These are phyloP conservation scores for Drosophila quasianomalipes DNA, from an alignment of 2,888 invertebrate genomes.

Conservation along the genomic window DNA sequence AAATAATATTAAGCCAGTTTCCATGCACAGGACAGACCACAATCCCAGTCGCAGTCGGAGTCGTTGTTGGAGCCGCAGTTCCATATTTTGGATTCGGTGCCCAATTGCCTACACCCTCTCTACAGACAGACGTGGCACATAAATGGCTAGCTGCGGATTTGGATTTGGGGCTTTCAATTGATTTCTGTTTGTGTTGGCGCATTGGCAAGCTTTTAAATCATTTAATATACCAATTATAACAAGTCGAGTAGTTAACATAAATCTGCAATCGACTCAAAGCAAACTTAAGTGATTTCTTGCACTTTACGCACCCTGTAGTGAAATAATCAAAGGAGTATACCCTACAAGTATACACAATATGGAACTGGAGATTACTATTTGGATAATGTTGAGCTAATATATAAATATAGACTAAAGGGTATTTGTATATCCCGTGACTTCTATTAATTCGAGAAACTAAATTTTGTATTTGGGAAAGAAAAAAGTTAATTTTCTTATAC, in stretches of 20 bases:
- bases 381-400: neutral
- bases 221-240: slow-evolving; percentile 85
- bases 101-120: slow-evolving; percentile 66
- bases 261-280: slow-evolving; percentile 71
- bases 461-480: neutral
- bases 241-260: slow-evolving; percentile 84
- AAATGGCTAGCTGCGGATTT: slow-evolving; percentile 49
- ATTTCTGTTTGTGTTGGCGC: slow-evolving; percentile 76
- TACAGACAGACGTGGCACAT: slow-evolving; percentile 38
- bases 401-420: neutral
- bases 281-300: slow-evolving; percentile 73
- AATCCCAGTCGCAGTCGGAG: slow-evolving; percentile 8
- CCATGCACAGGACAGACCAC: slow-evolving; percentile 22
- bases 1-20: slow-evolving; percentile 80
- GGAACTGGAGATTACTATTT: neutral
- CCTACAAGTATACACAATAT: neutral
- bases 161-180: slow-evolving; percentile 59
- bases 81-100: slow-evolving; percentile 49
- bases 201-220: slow-evolving; percentile 83
- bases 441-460: neutral
- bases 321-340: neutral
- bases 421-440: neutral
- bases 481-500: neutral
- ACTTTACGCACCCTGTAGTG: slow-evolving; percentile 49
- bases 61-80: slow-evolving; percentile 46